Evolutionary conservation across 2,797 vertebrate genomes (phyloP).

Genomic region (Vultur gryphus): DNA sequence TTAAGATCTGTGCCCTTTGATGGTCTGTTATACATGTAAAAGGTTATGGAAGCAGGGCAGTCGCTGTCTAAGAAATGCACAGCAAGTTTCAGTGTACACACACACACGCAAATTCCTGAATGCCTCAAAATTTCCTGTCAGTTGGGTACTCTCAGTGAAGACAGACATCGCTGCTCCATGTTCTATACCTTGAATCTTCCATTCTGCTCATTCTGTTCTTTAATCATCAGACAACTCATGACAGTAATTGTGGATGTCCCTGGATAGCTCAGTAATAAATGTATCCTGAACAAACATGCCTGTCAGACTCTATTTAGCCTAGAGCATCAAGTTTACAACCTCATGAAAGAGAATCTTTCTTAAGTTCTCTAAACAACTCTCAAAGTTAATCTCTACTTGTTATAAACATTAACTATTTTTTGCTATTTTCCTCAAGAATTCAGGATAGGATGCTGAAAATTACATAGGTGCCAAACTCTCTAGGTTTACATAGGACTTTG

Average conservation of each 20-base stretch:
- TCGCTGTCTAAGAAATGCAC: background rate
- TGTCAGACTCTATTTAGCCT: constrained; percentile 49
- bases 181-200: constrained; percentile 25
- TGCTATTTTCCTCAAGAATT: background rate
- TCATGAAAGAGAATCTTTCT: constrained; percentile 43
- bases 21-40: fast-evolving
- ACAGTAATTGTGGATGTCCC: constrained; percentile 49
- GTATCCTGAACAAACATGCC: constrained; percentile 51
- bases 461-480: background rate
- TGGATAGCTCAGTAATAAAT: constrained; percentile 43
- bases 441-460: background rate
- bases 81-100: background rate
- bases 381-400: constrained; percentile 9
- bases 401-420: background rate
- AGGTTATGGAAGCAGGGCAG: background rate
- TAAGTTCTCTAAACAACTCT: constrained; percentile 32
- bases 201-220: constrained; percentile 41
- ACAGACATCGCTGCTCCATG: background rate
- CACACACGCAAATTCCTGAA: background rate
- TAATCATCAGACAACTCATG: constrained; percentile 10
- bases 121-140: background rate
- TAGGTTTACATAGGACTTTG: background rate
- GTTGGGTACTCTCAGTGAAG: background rate
- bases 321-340: constrained; percentile 39
- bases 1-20: background rate